phyloP scores from a whole-genome alignment of 2,888 invertebrate genomes.

The Herminia tarsipennalis region DNA sequence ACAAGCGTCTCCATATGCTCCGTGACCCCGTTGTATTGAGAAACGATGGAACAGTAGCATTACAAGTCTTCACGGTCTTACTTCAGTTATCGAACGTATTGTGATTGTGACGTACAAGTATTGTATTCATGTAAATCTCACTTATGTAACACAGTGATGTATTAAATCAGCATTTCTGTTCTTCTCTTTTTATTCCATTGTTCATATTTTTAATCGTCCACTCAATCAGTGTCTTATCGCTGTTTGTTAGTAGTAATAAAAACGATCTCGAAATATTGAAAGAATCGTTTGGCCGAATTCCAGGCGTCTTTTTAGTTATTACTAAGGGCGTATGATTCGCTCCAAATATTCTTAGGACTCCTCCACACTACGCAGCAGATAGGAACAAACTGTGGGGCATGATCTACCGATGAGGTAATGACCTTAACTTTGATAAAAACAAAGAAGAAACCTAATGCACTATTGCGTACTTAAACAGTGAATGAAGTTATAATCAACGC shows the following conservation, averaged over 20 bases:
- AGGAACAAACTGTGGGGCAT: no score
- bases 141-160: conserved; percentile 15
- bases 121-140: conserved; percentile 18
- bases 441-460: no score
- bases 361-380: no score
- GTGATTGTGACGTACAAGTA: conserved; percentile 21
- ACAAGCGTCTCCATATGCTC: no score
- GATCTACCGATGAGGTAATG: no score
- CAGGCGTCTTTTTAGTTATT: not conserved
- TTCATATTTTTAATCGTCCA: conserved; percentile 25
- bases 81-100: conserved; percentile 10
- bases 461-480: no score
- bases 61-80: conserved; percentile 23
- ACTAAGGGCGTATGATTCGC: no score
- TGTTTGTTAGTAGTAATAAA: conserved; percentile 4
- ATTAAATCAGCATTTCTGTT: conserved; percentile 18
- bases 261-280: conserved; percentile 3
- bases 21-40: not conserved
- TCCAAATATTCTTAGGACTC: no score
- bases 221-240: conserved; percentile 16
- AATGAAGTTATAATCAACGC: no score
- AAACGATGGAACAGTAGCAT: conserved; percentile 16
- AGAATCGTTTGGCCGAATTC: not conserved
- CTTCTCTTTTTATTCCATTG: conserved; percentile 24
- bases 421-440: no score